phyloP scores from a whole-genome alignment of 2,888 invertebrate species.

The Entomobrya proxima region DNA sequence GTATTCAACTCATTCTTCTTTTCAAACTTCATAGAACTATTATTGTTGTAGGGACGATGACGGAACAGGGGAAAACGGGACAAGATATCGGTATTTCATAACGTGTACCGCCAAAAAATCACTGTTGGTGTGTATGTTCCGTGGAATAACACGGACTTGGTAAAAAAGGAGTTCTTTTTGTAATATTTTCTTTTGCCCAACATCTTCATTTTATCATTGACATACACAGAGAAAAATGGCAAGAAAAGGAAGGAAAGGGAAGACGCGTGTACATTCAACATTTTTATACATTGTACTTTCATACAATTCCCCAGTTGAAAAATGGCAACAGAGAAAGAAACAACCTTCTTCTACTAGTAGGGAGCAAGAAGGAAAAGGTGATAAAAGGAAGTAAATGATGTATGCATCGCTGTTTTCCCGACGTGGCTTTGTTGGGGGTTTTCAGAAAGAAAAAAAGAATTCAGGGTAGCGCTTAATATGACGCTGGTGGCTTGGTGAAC shows the following conservation, averaged over 20 bases:
- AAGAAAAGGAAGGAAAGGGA: constrained; percentile 40
- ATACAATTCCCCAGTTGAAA: constrained; percentile 35
- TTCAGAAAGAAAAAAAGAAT: too few species aligned
- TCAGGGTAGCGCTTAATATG: background rate
- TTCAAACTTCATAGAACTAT: background rate
- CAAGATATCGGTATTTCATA: constrained; percentile 18
- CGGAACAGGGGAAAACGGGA: background rate
- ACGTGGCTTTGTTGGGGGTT: constrained; percentile 29
- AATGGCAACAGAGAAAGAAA: constrained; percentile 15
- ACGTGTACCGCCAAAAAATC: background rate
- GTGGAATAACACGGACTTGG: background rate
- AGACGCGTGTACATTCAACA: constrained; percentile 28
- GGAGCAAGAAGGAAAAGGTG: constrained; percentile 12
- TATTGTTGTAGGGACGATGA: background rate
- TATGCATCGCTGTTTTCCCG: constrained; percentile 4
- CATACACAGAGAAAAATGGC: constrained; percentile 15
- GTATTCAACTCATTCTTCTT: background rate
- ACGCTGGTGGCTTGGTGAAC: background rate
- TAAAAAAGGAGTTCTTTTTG: background rate
- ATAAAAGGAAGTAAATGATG: constrained; percentile 38
- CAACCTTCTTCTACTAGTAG: background rate
- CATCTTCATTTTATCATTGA: constrained; percentile 51
- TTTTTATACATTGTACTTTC: constrained; percentile 38
- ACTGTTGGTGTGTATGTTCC: background rate
- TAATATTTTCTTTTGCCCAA: constrained; percentile 5